A percentile compares a stretch with the other conserved stretches of the same genome.
These are phyloP conservation scores for Willisornis vidua DNA, from an alignment of 2,113 vertebrate species.

Conservation along the genomic window DNA sequence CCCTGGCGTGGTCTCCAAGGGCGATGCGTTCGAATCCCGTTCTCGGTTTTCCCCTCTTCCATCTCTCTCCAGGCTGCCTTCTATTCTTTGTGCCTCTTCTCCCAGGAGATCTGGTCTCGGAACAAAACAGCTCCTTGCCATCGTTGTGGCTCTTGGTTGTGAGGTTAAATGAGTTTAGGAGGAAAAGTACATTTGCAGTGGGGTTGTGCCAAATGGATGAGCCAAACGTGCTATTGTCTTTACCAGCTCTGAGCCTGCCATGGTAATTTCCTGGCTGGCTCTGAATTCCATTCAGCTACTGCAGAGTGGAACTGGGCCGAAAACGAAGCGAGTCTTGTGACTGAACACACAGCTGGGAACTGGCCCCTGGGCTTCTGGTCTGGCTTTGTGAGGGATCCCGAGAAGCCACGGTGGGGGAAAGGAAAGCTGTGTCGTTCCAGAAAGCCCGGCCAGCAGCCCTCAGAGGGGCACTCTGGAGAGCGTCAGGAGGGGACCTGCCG, in stretches of 20 bases:
- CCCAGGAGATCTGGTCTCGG: constrained; percentile 40
- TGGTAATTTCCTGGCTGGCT: neutral
- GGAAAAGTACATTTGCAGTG: constrained; percentile 20
- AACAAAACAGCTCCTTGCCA: constrained; percentile 17
- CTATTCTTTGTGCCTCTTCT: constrained; percentile 49
- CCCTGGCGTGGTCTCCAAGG: constrained; percentile 39
- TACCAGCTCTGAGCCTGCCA: neutral
- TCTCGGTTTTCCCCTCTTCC: constrained; percentile 18
- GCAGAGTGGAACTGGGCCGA: neutral
- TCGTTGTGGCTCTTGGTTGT: neutral
- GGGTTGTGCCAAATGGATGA: neutral
- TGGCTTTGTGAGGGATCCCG: neutral
- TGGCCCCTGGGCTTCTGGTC: constrained; percentile 27
- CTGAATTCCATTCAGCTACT: neutral
- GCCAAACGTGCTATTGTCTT: neutral
- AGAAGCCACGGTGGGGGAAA: neutral
- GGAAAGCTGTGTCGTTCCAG: neutral
- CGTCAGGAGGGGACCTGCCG: neutral
- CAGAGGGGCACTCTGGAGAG: fast-evolving
- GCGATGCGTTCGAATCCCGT: neutral
- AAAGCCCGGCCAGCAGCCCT: neutral
- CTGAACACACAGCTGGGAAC: neutral
- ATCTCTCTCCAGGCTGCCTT: constrained; percentile 28
- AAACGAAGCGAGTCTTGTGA: neutral
- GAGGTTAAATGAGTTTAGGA: constrained; percentile 57